phyloP scores from a whole-genome alignment of 1,140 invertebrate species.

The Apis florea region DNA sequence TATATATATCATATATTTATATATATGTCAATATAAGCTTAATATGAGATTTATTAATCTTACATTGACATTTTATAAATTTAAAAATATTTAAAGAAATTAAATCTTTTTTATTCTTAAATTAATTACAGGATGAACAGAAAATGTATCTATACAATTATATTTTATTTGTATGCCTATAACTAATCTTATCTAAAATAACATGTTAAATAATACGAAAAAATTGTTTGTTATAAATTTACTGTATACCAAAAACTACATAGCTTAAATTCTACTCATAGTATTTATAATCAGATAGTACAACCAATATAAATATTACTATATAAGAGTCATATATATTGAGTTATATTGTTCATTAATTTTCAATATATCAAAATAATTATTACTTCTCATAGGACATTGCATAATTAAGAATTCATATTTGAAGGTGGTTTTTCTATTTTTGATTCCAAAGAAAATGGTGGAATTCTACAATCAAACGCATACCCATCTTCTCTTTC shows the following conservation, averaged over 20 bases:
- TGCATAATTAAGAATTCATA: slow-evolving; percentile 53
- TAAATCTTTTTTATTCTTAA: background rate
- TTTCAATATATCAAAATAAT: slow-evolving; percentile 9
- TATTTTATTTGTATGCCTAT: slow-evolving; percentile 10
- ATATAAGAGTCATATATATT: background rate
- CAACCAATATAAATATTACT: slow-evolving; percentile 2
- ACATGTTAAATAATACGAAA: background rate
- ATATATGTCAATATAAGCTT: background rate
- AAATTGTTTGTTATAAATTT: slow-evolving; percentile 1
- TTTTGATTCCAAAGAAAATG: slow-evolving; percentile 97
- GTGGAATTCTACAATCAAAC: slow-evolving; percentile 97
- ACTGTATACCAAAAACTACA: slow-evolving; percentile 1
- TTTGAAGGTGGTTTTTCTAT: slow-evolving; percentile 83
- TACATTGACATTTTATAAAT: background rate
- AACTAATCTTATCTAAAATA: background rate
- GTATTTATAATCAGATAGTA: slow-evolving; percentile 16
- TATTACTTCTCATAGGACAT: background rate
- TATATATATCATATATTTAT: background rate
- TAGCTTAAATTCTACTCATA: slow-evolving; percentile 21
- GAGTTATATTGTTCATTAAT: slow-evolving; percentile 9
- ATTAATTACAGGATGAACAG: background rate
- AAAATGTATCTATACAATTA: slow-evolving; percentile 5
- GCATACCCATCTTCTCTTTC: slow-evolving; percentile 97
- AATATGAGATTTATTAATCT: background rate
- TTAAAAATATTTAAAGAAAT: background rate